Evolutionary conservation across 2,797 vertebrate species (phyloP), one percentile per base, ranked within the genome.

Genomic region (Oophaga sylvatica): DNA sequence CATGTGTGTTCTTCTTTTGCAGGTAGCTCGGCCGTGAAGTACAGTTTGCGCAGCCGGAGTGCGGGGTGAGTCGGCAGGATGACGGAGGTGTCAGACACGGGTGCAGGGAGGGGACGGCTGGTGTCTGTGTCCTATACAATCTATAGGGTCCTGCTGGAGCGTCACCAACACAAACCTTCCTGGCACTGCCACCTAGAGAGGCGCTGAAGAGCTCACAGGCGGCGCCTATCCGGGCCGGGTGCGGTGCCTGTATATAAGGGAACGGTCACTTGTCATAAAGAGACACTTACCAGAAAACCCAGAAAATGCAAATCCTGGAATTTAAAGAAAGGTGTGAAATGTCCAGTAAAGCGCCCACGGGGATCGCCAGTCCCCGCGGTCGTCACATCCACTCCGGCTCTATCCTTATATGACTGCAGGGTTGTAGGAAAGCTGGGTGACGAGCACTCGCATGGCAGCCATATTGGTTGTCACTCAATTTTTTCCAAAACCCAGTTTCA

Each of bases 21-120:
- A 96, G 95, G 93, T 88, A 92, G 88, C 86, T 76, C 91, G 78
- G 81, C 90, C 87, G 94, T 92, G 93, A 95, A 92, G 62, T 93
- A 90, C 90, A 92, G 91, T 63, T 91, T 94, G 70, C 90, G 90
- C 92, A 87, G 91, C 90, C 95, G 93, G 92, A 85, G 80, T 56
- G 81, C 90, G 45, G 93, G 95, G 95, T 96, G 94, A 94, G 93
- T 31, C 3, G 3, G 29, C 26, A n/a, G 75, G 16, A 4, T 85
- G 48, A 68, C 31, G 19, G 22, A 16, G 48, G 35, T 26, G 60
- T n/a, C 20, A 16, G 35, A 2, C 31, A n/a, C 3, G 75, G 70
- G 31, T 6, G 22, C 15, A 10, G 35, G 35, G 35, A 41, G 35
- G 35, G 35, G 35, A 41, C 35, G 35, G 35, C 35, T 35, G 35